Percentiles rank a stretch among this genome's conserved stretches.
These are phyloP conservation scores for Stercorarius parasiticus DNA, from an alignment of 2,113 vertebrate genomes.

Conservation along the genomic window DNA sequence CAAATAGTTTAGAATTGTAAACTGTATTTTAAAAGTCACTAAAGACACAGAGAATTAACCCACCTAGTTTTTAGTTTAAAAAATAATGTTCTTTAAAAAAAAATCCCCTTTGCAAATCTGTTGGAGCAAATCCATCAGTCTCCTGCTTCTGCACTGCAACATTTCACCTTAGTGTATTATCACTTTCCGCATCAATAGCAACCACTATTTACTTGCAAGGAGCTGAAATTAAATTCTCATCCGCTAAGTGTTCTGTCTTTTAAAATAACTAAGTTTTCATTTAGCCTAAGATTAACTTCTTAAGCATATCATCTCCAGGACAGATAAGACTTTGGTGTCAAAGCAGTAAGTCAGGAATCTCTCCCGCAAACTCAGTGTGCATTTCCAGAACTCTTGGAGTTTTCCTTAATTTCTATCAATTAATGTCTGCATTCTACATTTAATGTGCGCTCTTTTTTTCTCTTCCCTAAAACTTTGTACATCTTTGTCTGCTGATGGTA, in stretches of 20 bases:
- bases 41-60: neutral
- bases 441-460: neutral
- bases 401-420: neutral
- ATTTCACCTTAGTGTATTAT: neutral
- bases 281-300: neutral
- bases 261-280: neutral
- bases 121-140: neutral
- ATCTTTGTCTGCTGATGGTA: neutral
- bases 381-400: neutral
- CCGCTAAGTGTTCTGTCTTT: neutral
- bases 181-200: neutral
- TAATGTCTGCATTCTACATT: neutral
- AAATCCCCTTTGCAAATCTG: neutral
- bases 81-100: neutral
- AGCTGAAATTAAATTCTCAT: neutral
- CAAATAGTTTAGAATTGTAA: neutral
- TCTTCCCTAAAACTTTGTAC: neutral
- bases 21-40: neutral
- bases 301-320: neutral
- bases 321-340: conserved; percentile 4
- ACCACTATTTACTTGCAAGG: neutral
- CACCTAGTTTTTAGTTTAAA: neutral
- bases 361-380: neutral
- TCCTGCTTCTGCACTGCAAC: neutral
- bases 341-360: conserved; percentile 2